These are phyloP conservation scores for Lasiurus cinereus DNA, from an alignment of 2,113 vertebrate species.

Conservation along the genomic window DNA sequence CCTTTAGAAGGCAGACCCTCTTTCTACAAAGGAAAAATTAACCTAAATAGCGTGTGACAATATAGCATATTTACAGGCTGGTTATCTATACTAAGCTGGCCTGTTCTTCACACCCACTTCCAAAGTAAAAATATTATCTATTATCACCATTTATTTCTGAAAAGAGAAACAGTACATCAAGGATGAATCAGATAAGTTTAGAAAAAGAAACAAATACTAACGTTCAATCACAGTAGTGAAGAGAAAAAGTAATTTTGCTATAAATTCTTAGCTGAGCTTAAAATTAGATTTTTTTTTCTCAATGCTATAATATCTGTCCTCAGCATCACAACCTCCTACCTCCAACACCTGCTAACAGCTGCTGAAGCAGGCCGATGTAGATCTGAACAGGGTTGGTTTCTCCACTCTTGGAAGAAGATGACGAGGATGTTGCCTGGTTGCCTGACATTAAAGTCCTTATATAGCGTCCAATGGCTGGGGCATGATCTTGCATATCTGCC, in stretches of 20 bases:
- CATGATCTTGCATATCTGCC: conserved; percentile 97
- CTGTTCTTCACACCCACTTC: conserved; percentile 10
- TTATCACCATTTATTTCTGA: conserved; percentile 59
- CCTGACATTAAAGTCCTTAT: conserved; percentile 91
- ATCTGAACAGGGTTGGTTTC: conserved; percentile 94
- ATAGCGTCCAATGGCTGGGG: conserved; percentile 95
- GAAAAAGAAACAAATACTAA: conserved; percentile 22
- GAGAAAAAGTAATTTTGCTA: conserved; percentile 19
- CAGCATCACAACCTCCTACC: conserved; percentile 86
- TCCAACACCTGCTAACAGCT: conserved; percentile 94
- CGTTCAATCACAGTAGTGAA: conserved; percentile 10
- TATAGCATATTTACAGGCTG: conserved; percentile 3
- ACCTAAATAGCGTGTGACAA: conserved; percentile 5
- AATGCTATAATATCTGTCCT: not conserved
- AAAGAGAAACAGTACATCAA: not conserved
- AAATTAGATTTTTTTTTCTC: conserved; percentile 43
- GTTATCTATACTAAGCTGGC: conserved; percentile 32
- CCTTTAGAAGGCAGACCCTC: not conserved
- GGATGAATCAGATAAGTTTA: conserved; percentile 7
- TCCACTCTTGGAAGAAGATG: conserved; percentile 89
- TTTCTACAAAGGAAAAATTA: not conserved
- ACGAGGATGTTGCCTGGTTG: conserved; percentile 84
- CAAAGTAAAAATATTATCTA: conserved; percentile 49
- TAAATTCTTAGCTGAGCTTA: not conserved
- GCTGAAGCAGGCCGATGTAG: conserved; percentile 96